Evolutionary conservation across 2,797 vertebrate genomes (phyloP).

Genomic region (Rhinatrema bivittatum): DNA sequence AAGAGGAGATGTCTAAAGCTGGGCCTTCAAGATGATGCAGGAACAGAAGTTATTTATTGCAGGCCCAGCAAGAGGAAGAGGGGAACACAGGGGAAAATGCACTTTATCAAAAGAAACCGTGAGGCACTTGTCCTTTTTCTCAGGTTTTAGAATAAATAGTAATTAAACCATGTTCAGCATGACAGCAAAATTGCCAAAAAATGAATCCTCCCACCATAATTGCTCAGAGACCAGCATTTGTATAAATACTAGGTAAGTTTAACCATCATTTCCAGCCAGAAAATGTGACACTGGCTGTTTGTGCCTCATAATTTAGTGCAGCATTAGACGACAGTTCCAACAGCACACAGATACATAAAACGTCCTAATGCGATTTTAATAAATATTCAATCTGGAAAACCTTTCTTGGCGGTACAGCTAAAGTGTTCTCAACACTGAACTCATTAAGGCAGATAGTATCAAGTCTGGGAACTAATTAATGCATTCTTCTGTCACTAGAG

Average conservation of each 20-base stretch:
- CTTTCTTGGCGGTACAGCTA: rapidly evolving
- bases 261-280: conserved; percentile 8
- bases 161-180: conserved; percentile 24
- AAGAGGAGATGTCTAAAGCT: neutral
- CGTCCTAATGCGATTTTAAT: neutral
- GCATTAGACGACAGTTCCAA: neutral
- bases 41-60: neutral
- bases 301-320: neutral
- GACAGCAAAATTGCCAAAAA: conserved; percentile 28
- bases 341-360: neutral
- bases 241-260: conserved; percentile 16
- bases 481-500: no score
- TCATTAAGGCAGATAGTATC: neutral
- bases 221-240: conserved; percentile 12
- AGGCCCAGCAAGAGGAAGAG: neutral
- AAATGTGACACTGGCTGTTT: conserved; percentile 8
- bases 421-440: rapidly evolving
- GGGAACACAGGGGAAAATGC: neutral
- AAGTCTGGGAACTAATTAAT: no score
- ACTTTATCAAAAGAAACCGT: neutral
- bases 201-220: conserved; percentile 5
- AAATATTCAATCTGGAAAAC: neutral
- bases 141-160: conserved; percentile 22
- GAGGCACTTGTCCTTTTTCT: neutral
- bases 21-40: neutral